Percentiles rank a stretch among this genome's conserved stretches.
Conservation (phyloP, 2,797 vertebrate genomes). For the Propithecus perrieri region DNA sequence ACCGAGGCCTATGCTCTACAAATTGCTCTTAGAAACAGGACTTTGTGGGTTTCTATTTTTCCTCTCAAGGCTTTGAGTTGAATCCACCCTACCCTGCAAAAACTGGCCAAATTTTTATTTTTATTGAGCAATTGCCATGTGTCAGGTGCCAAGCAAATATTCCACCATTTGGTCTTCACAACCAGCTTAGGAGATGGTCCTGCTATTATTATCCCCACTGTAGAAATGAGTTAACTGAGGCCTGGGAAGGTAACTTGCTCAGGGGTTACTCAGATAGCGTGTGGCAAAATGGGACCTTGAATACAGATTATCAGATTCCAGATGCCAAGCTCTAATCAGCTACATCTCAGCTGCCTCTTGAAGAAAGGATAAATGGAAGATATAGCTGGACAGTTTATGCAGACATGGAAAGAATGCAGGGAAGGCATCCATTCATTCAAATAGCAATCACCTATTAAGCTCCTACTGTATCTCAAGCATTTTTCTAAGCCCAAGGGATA, state of each 20-base stretch:
- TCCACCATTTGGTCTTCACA: not conserved
- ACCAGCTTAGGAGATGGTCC: not conserved
- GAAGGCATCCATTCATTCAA: not conserved
- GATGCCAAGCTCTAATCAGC: not conserved
- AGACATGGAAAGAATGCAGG: not conserved
- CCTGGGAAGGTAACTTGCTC: not conserved
- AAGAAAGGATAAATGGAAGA: not conserved
- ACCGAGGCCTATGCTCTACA: not conserved
- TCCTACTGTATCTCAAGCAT: not conserved
- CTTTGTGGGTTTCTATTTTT: not conserved
- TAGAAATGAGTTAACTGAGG: not conserved
- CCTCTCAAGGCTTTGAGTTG: not conserved
- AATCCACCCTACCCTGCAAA: not conserved
- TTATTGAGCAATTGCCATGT: not conserved
- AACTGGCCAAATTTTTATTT: not conserved
- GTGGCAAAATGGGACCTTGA: not conserved
- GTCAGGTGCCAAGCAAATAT: not conserved
- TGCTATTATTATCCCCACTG: not conserved
- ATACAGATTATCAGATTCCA: not conserved
- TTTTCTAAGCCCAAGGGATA: not conserved
- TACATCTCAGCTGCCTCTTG: not conserved
- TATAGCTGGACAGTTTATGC: not conserved
- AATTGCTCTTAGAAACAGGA: not conserved
- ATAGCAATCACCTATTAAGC: not conserved
- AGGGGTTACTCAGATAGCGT: not conserved